Percentiles rank a stretch among this genome's conserved stretches.
Conservation (phyloP, 2,113 vertebrate genomes). For the Lates calcarifer region DNA sequence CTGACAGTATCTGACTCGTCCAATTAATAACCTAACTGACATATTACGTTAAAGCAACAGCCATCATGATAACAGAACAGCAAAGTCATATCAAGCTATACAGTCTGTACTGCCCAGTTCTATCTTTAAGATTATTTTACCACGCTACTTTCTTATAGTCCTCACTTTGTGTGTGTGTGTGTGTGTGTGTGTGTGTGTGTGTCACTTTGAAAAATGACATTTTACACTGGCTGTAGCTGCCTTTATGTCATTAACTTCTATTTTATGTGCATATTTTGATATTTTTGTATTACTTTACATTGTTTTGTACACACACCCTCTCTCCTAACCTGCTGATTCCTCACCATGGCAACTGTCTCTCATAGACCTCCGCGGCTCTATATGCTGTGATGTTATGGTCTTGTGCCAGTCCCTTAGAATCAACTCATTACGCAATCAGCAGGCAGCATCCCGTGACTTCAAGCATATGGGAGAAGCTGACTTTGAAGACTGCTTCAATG, state of each 20-base stretch:
- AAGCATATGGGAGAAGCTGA: conserved; percentile 26
- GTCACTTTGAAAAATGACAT: not conserved
- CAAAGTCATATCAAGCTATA: too few species aligned
- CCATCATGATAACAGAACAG: not conserved
- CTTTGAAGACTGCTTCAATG: conserved; percentile 63
- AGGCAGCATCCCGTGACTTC: conserved; percentile 42
- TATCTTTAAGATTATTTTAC: not conserved
- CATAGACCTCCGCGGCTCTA: conserved; percentile 19
- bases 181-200: too few species aligned
- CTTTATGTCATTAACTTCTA: conserved; percentile 8
- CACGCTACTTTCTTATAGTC: not conserved
- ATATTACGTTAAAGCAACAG: not conserved
- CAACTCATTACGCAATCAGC: conserved; percentile 55
- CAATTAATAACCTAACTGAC: not conserved
- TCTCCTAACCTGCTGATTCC: conserved; percentile 1
- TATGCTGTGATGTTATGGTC: conserved; percentile 31
- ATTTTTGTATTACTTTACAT: conserved; percentile 11
- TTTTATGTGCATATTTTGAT: too few species aligned
- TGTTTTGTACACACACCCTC: conserved; percentile 12
- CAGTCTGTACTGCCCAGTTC: too few species aligned
- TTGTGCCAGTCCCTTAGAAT: conserved; percentile 57
- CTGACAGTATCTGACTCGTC: not conserved
- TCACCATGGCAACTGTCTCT: conserved; percentile 53
- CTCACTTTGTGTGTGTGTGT: not conserved
- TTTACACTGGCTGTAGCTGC: not conserved